Evolutionary conservation across 2,797 vertebrate species (phyloP), one percentile per base, ranked within the genome.

Genomic region (Lutra lutra): DNA sequence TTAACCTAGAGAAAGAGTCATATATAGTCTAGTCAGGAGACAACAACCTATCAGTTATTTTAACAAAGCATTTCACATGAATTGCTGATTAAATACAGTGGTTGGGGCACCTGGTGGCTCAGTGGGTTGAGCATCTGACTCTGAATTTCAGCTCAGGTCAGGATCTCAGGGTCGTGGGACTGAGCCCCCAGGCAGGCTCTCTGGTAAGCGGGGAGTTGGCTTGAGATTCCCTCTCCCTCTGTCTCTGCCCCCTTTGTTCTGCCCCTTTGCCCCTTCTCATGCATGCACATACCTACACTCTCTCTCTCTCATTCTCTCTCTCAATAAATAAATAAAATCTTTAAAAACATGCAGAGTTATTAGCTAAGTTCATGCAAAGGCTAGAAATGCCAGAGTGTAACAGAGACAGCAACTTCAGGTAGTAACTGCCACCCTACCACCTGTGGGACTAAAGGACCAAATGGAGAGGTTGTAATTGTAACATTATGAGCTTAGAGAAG

Each of bases 141-240:
- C 66, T 68, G 35, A 35, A 35, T 68, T 35, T 35, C n/a, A 20
- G n/a, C n/a, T 35, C 66, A 35, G n/a, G 18, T 35, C 66, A 68
- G 35, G 66, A 68, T 35, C n/a, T 10, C 66, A 35, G 4, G n/a
- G n/a, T 68, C 1, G 7, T 68, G n/a, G n/a, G 18, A 68, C 20
- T 9, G 4, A 68, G 66, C n/a, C n/a, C n/a, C 9, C n/a, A 21
- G 66, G 66, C n/a, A 35, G n/a, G 66, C 18, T 68, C n/a, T 35
- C 66, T 5, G 18, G 18, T 68, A n/a, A 35, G 18, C 2, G 0
- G n/a, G n/a, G n/a, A 35, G 4, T 68, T 2, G 2, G 9, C 32
- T 68, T 35, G n/a, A 68, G 66, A 68, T 68, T 68, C 9, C 8
- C n/a, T 68, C n/a, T 68, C 66, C n/a, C 66, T 68, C 66, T 35